Conservation (phyloP, 2,797 vertebrate genomes). For the Neomorphus geoffroyi region DNA sequence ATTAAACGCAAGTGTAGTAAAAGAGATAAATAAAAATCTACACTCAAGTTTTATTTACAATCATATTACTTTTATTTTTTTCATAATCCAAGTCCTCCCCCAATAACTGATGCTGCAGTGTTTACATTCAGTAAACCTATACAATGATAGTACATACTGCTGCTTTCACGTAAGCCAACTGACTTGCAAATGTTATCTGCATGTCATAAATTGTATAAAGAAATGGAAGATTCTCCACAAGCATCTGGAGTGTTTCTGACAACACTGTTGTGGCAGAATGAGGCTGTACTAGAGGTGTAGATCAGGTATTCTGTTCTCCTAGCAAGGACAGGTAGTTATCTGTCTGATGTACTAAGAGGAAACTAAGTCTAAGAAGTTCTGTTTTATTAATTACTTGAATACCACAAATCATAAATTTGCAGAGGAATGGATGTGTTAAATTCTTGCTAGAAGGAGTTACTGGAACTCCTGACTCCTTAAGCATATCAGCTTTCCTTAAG, state of each 20-base stretch:
- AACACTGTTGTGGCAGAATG: background rate
- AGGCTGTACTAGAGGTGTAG: background rate
- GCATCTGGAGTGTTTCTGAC: background rate
- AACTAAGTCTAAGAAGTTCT: background rate
- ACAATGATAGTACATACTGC: background rate
- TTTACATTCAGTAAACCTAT: background rate
- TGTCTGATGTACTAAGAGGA: background rate
- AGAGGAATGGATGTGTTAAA: background rate
- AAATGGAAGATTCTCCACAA: background rate
- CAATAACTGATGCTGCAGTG: background rate
- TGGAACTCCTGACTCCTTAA: background rate
- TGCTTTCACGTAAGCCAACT: background rate
- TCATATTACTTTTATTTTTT: conserved; percentile 57
- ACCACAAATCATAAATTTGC: background rate
- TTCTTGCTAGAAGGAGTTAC: background rate
- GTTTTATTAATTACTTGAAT: background rate
- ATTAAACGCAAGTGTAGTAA: background rate
- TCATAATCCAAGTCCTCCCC: conserved; percentile 22
- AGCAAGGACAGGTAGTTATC: background rate
- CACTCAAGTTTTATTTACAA: conserved; percentile 47
- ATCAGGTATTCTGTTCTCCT: background rate
- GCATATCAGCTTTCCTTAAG: background rate
- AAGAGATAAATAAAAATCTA: conserved; percentile 4
- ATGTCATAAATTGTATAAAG: background rate
- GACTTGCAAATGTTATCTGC: background rate